Conservation (phyloP, 2,888 invertebrate genomes). For the Limnephilus rhombicus region DNA sequence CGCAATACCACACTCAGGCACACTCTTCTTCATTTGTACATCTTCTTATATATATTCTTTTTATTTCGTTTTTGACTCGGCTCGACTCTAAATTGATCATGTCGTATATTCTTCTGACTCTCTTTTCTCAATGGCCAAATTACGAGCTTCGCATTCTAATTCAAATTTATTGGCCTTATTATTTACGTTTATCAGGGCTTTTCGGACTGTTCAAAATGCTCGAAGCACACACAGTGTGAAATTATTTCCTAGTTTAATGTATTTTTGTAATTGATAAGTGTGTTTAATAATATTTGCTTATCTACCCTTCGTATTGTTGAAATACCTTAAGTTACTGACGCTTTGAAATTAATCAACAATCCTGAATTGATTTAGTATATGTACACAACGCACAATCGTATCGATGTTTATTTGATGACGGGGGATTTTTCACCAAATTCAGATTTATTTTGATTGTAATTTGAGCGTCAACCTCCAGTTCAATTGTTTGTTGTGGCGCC, state of each 20-base stretch:
- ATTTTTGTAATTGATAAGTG: neutral
- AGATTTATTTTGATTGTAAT: conserved; percentile 30
- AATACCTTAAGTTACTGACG: neutral
- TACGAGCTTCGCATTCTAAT: neutral
- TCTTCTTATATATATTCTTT: too few relatives aligned
- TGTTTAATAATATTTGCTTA: neutral
- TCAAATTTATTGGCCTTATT: neutral
- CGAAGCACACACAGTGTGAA: neutral
- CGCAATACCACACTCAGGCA: neutral
- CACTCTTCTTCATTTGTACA: neutral
- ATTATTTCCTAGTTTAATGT: neutral
- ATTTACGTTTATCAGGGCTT: too few relatives aligned
- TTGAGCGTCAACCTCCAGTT: neutral
- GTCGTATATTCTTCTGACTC: neutral
- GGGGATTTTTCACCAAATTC: neutral
- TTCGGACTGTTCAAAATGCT: too few relatives aligned
- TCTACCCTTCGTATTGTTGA: neutral
- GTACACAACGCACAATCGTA: neutral
- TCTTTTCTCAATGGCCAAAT: neutral
- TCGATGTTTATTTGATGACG: neutral
- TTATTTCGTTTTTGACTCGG: too few relatives aligned
- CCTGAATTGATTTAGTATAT: neutral
- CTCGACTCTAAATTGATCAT: neutral
- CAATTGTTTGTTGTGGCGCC: neutral
- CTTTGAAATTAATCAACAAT: neutral